A percentile compares a stretch with the other conserved stretches of the same genome.
These are phyloP conservation scores for Diachrysia chrysitis DNA, from an alignment of 2,888 invertebrate genomes.

Conservation along the genomic window DNA sequence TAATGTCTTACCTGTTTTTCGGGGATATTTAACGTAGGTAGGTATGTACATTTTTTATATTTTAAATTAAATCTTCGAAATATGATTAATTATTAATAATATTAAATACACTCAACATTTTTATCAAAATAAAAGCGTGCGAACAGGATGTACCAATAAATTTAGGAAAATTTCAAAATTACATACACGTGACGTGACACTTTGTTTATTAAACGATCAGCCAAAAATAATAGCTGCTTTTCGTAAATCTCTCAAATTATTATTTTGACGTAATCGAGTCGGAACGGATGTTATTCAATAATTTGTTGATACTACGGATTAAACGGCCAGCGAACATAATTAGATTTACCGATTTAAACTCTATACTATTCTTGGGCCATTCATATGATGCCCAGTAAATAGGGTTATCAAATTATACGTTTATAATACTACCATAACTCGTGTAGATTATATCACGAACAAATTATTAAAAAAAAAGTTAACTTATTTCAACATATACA, in stretches of 20 bases:
- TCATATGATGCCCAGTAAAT: slow-evolving; percentile 55
- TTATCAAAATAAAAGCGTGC: not conserved
- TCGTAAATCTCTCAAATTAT: slow-evolving; percentile 51
- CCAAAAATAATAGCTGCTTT: slow-evolving; percentile 60
- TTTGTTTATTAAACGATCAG: slow-evolving; percentile 48
- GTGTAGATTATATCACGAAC: not conserved
- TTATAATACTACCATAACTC: not conserved
- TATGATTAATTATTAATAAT: too few species aligned
- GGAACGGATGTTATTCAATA: slow-evolving; percentile 52
- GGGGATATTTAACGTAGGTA: too few species aligned
- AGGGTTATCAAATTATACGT: slow-evolving; percentile 27
- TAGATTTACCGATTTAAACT: slow-evolving; percentile 70
- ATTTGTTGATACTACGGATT: slow-evolving; percentile 57
- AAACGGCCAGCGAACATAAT: slow-evolving; percentile 69
- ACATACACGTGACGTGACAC: slow-evolving; percentile 35
- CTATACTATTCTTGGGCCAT: slow-evolving; percentile 75
- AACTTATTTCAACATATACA: too few species aligned
- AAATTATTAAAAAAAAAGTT: too few species aligned
- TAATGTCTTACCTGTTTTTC: too few species aligned
- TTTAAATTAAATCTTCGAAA: too few species aligned
- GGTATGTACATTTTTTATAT: too few species aligned
- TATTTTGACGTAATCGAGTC: slow-evolving; percentile 54
- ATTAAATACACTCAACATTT: not conserved
- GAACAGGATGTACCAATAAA: slow-evolving; percentile 14
- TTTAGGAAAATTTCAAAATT: slow-evolving; percentile 6